Evolutionary conservation across 2,113 vertebrate species (phyloP).

Genomic region (Loxodonta africana): DNA sequence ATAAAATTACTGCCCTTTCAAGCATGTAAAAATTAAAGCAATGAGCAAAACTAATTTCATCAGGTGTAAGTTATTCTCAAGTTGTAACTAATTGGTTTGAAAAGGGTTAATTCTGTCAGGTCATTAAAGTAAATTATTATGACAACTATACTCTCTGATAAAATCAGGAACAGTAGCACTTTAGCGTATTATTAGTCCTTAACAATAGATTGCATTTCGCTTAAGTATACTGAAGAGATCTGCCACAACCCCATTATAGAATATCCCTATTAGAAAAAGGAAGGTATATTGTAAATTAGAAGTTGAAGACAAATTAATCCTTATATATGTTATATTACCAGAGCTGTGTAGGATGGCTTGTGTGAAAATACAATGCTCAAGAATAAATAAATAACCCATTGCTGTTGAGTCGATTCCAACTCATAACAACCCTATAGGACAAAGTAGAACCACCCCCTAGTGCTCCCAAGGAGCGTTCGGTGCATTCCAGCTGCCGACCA

Average conservation of each 20-base stretch:
- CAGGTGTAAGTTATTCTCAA: not conserved
- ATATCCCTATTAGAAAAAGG: constrained; percentile 24
- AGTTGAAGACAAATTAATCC: constrained; percentile 42
- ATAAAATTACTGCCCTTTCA: not conserved
- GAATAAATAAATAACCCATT: too few relatives aligned
- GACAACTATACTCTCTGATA: constrained; percentile 62
- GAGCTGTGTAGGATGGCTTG: not conserved
- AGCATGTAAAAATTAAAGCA: constrained; percentile 42
- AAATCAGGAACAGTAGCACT: constrained; percentile 57
- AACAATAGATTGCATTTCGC: not conserved
- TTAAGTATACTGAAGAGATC: not conserved
- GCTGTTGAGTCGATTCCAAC: too few relatives aligned
- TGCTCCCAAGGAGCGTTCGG: too few relatives aligned
- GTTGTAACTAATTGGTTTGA: constrained; percentile 72
- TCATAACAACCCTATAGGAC: too few relatives aligned
- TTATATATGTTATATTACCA: not conserved
- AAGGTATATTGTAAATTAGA: constrained; percentile 30
- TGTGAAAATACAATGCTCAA: not conserved
- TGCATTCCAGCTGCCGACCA: too few relatives aligned
- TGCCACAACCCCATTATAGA: not conserved
- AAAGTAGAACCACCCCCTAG: too few relatives aligned
- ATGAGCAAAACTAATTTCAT: not conserved
- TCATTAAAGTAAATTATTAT: constrained; percentile 62
- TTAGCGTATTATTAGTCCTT: constrained; percentile 50
- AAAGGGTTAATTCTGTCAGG: constrained; percentile 65